A percentile compares a stretch with the other conserved stretches of the same genome.
These are phyloP conservation scores for Erebia ligea DNA, from an alignment of 2,888 invertebrate genomes.

Conservation along the genomic window DNA sequence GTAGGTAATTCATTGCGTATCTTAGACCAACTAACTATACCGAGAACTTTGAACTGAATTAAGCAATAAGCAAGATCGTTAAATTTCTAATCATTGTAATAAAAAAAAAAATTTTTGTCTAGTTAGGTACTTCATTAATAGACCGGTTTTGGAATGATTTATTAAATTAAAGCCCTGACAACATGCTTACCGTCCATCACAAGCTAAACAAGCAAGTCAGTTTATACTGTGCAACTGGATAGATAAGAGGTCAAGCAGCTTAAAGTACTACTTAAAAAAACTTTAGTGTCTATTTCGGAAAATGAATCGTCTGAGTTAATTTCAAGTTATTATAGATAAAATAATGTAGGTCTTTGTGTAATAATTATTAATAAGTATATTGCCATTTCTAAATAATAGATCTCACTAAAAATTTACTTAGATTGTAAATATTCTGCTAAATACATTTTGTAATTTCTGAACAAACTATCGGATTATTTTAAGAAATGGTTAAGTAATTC, in stretches of 20 bases:
- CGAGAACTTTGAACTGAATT: neutral
- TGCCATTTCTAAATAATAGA: too few species aligned
- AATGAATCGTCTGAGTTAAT: neutral
- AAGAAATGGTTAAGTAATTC: neutral
- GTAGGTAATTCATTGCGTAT: neutral
- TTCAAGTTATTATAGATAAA: too few species aligned
- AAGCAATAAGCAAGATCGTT: neutral
- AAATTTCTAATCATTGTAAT: conserved; percentile 1
- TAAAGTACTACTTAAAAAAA: neutral
- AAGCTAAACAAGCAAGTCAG: neutral
- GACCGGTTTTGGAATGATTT: conserved; percentile 8
- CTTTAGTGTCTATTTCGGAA: neutral
- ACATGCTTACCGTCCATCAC: neutral
- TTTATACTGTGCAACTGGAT: neutral
- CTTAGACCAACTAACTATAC: neutral
- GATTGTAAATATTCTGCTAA: too few species aligned
- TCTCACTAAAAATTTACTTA: too few species aligned
- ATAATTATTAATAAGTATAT: too few species aligned
- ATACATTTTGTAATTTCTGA: too few species aligned
- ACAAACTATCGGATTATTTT: neutral
- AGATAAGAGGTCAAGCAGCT: neutral
- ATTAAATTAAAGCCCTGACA: neutral
- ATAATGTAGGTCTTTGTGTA: too few species aligned
- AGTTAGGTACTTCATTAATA: neutral
- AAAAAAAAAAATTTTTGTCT: conserved; percentile 1